These are phyloP conservation scores for Clepsis dumicolana DNA, from an alignment of 2,888 invertebrate species.

Conservation along the genomic window DNA sequence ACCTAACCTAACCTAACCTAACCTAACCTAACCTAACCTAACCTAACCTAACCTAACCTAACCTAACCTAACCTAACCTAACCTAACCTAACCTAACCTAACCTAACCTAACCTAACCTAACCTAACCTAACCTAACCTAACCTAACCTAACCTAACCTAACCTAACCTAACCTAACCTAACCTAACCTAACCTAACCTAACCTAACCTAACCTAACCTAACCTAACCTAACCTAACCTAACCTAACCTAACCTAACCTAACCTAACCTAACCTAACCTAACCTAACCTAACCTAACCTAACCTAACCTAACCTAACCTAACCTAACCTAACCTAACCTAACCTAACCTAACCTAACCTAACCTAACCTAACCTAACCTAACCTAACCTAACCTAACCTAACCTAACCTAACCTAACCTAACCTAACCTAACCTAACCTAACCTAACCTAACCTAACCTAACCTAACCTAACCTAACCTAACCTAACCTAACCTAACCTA, in stretches of 20 bases:
- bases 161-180: slow-evolving; percentile 8
- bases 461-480: slow-evolving; percentile 20
- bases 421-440: slow-evolving; percentile 20
- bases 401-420: slow-evolving; percentile 20
- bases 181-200: slow-evolving; percentile 8
- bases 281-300: slow-evolving; percentile 8
- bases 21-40: slow-evolving; percentile 8
- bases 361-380: slow-evolving; percentile 20
- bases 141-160: slow-evolving; percentile 8
- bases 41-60: slow-evolving; percentile 8
- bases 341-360: slow-evolving; percentile 20
- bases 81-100: slow-evolving; percentile 8
- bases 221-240: slow-evolving; percentile 8
- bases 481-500: slow-evolving; percentile 20
- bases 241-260: slow-evolving; percentile 8
- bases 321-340: slow-evolving; percentile 20
- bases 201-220: slow-evolving; percentile 8
- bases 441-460: slow-evolving; percentile 20
- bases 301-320: slow-evolving; percentile 10
- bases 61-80: slow-evolving; percentile 8
- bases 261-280: slow-evolving; percentile 8
- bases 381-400: slow-evolving; percentile 20
- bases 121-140: slow-evolving; percentile 8
- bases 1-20: slow-evolving; percentile 8
- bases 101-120: slow-evolving; percentile 8